Evolutionary conservation across 2,888 invertebrate genomes (phyloP).

Genomic region (Rugalucina vietnamica): DNA sequence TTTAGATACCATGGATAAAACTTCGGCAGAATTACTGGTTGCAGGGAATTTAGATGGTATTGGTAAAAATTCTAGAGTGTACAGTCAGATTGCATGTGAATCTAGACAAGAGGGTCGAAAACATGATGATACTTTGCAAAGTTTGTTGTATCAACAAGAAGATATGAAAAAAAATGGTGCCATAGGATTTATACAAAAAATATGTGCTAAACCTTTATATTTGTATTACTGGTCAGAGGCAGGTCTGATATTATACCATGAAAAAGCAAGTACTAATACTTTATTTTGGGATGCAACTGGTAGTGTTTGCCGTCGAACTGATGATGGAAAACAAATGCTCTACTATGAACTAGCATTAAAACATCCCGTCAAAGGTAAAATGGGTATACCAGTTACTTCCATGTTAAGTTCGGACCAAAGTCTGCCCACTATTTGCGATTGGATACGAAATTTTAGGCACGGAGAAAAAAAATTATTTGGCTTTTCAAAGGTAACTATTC

Average conservation of each 20-base stretch:
- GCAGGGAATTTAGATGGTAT: constrained; percentile 6
- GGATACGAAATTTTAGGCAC: constrained; percentile 26
- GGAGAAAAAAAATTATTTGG: constrained; percentile 27
- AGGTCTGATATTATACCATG: constrained; percentile 13
- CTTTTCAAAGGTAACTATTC: not conserved
- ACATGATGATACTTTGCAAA: not conserved
- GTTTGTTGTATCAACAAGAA: not conserved
- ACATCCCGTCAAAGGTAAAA: constrained; percentile 24
- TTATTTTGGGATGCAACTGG: constrained; percentile 35
- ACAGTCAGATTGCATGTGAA: not conserved
- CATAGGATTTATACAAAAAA: constrained; percentile 13
- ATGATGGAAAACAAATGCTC: constrained; percentile 9
- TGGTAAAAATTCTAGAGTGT: not conserved
- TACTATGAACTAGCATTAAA: constrained; percentile 21
- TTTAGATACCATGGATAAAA: not conserved
- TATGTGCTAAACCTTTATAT: not conserved
- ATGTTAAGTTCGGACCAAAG: constrained; percentile 13
- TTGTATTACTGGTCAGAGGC: constrained; percentile 18
- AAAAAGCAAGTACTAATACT: not conserved
- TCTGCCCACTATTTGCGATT: constrained; percentile 16
- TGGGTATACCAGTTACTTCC: constrained; percentile 27
- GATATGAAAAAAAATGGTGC: not conserved
- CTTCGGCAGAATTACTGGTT: not conserved
- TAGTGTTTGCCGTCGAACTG: constrained; percentile 4
- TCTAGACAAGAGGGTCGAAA: not conserved